Evolutionary conservation across 2,113 vertebrate genomes (phyloP).

Genomic region (Callionymus lyra): DNA sequence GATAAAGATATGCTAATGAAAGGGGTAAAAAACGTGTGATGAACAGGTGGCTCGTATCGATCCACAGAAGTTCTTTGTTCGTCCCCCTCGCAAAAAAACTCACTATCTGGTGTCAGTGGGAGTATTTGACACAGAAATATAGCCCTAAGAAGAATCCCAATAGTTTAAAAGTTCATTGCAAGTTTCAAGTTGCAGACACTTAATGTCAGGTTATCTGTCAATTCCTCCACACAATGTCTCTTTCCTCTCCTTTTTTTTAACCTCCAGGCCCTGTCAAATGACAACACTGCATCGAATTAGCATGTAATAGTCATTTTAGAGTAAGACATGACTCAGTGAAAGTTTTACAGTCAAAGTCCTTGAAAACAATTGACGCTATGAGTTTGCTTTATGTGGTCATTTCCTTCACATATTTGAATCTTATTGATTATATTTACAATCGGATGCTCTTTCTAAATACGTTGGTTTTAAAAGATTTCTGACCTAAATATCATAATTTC

Average conservation of each 20-base stretch:
- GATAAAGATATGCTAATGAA: constrained; percentile 21
- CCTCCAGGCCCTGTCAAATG: background rate
- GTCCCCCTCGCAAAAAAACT: constrained; percentile 5
- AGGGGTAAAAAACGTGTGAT: constrained; percentile 2
- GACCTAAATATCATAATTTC: too few species aligned
- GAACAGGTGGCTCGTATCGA: constrained; percentile 23
- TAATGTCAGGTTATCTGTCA: constrained; percentile 6
- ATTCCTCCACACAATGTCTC: constrained; percentile 1
- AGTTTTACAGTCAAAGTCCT: too few species aligned
- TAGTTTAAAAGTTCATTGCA: constrained; percentile 1
- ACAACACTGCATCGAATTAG: background rate
- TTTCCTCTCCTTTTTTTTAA: too few species aligned
- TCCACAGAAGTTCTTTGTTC: constrained; percentile 22
- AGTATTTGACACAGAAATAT: constrained; percentile 16
- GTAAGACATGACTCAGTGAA: background rate
- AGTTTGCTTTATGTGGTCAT: too few species aligned
- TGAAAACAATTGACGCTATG: too few species aligned
- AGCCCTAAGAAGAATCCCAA: constrained; percentile 2
- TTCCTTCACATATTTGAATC: too few species aligned
- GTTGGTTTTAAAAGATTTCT: too few species aligned
- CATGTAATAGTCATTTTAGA: background rate
- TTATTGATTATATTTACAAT: too few species aligned
- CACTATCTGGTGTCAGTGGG: constrained; percentile 11
- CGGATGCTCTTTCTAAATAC: too few species aligned
- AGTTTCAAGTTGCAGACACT: constrained; percentile 8